A percentile compares a stretch with the other conserved stretches of the same genome.
These are phyloP conservation scores for Rhagium mordax DNA, from an alignment of 2,888 invertebrate genomes.

Conservation along the genomic window DNA sequence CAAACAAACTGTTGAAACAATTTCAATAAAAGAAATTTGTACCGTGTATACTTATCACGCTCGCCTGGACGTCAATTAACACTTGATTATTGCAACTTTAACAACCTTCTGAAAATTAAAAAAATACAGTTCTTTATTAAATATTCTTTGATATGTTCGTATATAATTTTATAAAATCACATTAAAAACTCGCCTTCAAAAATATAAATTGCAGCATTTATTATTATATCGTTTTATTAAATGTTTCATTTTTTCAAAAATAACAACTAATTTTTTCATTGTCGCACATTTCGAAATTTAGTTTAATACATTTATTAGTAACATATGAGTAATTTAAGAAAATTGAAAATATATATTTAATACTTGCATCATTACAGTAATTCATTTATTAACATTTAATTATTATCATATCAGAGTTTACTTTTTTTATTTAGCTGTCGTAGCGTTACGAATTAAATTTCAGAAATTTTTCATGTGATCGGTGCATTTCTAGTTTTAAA, in stretches of 20 bases:
- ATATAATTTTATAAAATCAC: background rate
- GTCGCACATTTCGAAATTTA: background rate
- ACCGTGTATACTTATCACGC: slow-evolving; percentile 17
- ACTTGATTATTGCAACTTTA: background rate
- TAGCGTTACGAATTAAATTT: too few relatives aligned
- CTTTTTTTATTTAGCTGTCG: too few relatives aligned
- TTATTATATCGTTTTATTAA: too few relatives aligned
- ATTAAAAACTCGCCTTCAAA: background rate
- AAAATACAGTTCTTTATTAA: slow-evolving; percentile 5
- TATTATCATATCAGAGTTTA: too few relatives aligned
- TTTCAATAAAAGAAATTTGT: slow-evolving; percentile 20
- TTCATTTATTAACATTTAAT: too few relatives aligned
- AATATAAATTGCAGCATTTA: too few relatives aligned
- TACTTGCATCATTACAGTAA: too few relatives aligned
- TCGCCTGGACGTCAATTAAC: background rate
- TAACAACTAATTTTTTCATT: background rate
- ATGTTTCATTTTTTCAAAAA: background rate
- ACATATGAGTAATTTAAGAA: too few relatives aligned
- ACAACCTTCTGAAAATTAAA: background rate
- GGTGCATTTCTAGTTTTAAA: too few relatives aligned
- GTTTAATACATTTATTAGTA: background rate
- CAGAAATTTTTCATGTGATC: too few relatives aligned
- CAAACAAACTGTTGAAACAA: slow-evolving; percentile 29
- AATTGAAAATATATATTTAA: background rate
- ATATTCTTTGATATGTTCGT: background rate